Evolutionary conservation across 2,888 invertebrate species (phyloP).

Genomic region (Ophion slaviceki): DNA sequence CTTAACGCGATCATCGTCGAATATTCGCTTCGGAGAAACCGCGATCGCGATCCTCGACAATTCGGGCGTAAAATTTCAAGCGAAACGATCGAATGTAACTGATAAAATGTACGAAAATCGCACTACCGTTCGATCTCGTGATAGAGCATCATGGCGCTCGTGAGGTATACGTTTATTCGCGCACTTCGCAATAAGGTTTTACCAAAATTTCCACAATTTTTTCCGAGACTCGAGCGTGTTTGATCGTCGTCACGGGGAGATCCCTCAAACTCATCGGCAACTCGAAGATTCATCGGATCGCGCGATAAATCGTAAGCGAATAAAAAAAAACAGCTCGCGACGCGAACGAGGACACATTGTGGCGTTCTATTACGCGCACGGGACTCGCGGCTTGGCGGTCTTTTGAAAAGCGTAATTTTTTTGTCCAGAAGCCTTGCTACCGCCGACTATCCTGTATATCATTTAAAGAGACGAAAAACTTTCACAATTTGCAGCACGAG

Average conservation of each 20-base stretch:
- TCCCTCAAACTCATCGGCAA: background rate
- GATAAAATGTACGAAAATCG: constrained; percentile 12
- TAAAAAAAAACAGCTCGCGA: background rate
- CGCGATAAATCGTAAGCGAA: background rate
- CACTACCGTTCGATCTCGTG: background rate
- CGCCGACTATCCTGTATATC: background rate
- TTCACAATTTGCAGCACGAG: background rate
- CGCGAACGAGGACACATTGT: background rate
- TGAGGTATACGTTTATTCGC: background rate
- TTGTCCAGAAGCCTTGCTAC: background rate
- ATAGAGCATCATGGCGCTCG: constrained; percentile 52
- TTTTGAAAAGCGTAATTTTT: constrained; percentile 4
- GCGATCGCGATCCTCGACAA: background rate
- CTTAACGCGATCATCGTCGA: constrained; percentile 29
- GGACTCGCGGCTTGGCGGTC: constrained; percentile 7
- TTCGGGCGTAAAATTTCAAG: background rate
- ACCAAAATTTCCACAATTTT: background rate
- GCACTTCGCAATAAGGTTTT: constrained; percentile 11
- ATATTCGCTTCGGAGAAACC: background rate
- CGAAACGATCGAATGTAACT: constrained; percentile 21
- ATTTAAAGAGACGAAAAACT: background rate
- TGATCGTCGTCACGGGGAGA: background rate
- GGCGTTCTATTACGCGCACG: background rate
- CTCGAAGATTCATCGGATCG: background rate
- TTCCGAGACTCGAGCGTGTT: background rate